Base-by-base conservation (phyloP, 2,113 vertebrate species). In the Trematomus loennbergii region DNA sequence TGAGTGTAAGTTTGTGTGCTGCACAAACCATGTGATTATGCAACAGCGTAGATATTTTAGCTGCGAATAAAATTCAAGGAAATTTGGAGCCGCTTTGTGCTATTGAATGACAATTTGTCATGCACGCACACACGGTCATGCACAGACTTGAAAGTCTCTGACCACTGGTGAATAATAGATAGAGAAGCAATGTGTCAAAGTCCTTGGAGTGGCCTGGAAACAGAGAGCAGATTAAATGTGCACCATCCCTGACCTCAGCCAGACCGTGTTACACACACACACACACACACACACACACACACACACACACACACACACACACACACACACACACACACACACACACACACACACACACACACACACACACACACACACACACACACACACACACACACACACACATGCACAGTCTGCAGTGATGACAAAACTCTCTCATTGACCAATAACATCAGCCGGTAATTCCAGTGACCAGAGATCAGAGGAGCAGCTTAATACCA, bases 171-270 rank as follows among this genome's bases (percentile, higher is more conserved):
- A 93, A 93, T 90, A 86, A 93, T 90, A 83, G 78, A 93, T 89
- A 79, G 69, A 70, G 70, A 79, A 78, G 79, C 48, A 25, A 85
- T 70, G 80, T 81, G 89, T 90, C 87, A 81, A 84, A 90, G 91
- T 91, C 84, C 85, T 88, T 89, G 86, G 87, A 88, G 87, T 84
- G 84, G 86, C 85, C 85, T 91, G 92, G 90, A 92, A 93, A 91
- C 87, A 78, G 40, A 80, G 70, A 82, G 81, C 66, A 78, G 90
- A 92, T 92, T 90, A 88, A 88, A 91, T 89, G 85, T 89, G 81
- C 81, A 81, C 87, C 61, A 72, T 70, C 71, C 72, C 85, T 89
- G 91, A 92, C 89, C 85, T 79, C 83, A 82, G 72, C 68, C 84
- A 81, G 90, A 82, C 87, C 46, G 20, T 69, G 83, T 91, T 90